Evolutionary conservation across 30 jellyfish, hydroid and myxozoan genomes (phyloP).

Genomic region (Catostylus mosaicus): DNA sequence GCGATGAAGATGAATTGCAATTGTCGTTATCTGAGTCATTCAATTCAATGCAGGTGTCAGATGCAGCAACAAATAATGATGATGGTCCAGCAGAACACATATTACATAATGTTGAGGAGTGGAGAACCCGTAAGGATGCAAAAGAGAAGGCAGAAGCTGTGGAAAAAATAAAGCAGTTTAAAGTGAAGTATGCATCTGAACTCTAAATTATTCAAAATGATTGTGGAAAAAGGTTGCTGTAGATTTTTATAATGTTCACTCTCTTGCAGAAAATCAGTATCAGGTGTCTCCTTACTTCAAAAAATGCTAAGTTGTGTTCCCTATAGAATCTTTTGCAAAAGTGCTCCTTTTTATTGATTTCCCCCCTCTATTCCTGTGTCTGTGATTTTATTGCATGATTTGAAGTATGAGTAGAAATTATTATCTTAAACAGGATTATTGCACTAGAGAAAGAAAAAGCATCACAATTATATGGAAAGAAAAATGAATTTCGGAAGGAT

Average conservation of each 20-base stretch:
- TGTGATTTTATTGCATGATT: no score
- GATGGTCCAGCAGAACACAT: conserved; percentile 1
- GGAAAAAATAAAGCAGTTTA: conserved; percentile 54
- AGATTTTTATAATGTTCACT: no score
- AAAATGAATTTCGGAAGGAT: conserved; percentile 46
- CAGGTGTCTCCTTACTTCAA: no score
- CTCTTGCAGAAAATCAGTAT: no score
- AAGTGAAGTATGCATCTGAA: conserved; percentile 31
- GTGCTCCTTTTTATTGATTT: no score
- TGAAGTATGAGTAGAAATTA: no score
- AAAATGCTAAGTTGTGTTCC: no score
- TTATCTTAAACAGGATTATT: conserved; percentile 23
- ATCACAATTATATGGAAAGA: conserved; percentile 69
- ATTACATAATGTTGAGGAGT: conserved; percentile 59
- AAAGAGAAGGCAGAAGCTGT: conserved; percentile 59
- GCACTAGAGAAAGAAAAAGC: conserved; percentile 85
- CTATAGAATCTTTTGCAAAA: no score
- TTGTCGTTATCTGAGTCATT: conserved; percentile 32
- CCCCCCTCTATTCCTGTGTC: no score
- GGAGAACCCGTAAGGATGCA: conserved; percentile 63
- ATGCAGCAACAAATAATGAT: background rate
- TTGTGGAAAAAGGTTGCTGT: background rate
- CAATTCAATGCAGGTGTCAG: conserved; percentile 26
- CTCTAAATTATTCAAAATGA: background rate
- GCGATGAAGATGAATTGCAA: conserved; percentile 15